Evolutionary conservation across 2,113 vertebrate genomes (phyloP), one percentile per base, ranked within the genome.

Genomic region (Pithys albifrons): DNA sequence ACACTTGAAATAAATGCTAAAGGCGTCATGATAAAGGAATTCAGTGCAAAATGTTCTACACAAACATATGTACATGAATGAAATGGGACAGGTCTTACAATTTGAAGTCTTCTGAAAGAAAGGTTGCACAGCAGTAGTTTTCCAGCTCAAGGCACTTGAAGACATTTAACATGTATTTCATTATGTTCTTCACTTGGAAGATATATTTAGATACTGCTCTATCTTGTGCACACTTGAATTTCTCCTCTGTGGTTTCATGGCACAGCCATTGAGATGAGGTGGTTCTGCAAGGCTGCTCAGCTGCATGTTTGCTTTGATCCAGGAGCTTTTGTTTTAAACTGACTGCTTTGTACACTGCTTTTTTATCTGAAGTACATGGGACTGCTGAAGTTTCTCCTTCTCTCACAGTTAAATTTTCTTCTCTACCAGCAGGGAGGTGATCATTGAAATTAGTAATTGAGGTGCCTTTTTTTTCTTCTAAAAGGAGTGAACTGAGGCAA

Each of bases 391-490:
- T 46, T 71, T 55, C 89, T 86, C 9, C 24, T 87, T 92, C 35
- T 45, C 48, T 95, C 35, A 27, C 61, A 54, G 25, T 85, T 92
- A 65, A 31, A 54, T 57, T 74, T 78, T 58, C 25, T 89, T 48
- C 18, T 79, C 35, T 73, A 70, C 33, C 7, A 33, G 59, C 37
- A 55, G 39, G 88, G 78, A 73, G 58, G 61, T 61, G 45, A 61
- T 89, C 79, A 96, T 51, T 76, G 51, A 64, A 70, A 35, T 93
- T 88, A 91, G 19, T 79, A 91, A 91, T 23, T 29, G 77, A 95
- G 72, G 51, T 85, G 61, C 52, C 73, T 72, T 71, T 65, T 88
- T 91, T 61, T 23, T 33, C 27, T 86, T 70, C 64, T 75, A 39
- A 85, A 82, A 71, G 19, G 35, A 87, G 33, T 64, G 11, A 77